These are phyloP conservation scores for Drosophila seguyi DNA, from an alignment of 1,140 invertebrate species.

Conservation along the genomic window DNA sequence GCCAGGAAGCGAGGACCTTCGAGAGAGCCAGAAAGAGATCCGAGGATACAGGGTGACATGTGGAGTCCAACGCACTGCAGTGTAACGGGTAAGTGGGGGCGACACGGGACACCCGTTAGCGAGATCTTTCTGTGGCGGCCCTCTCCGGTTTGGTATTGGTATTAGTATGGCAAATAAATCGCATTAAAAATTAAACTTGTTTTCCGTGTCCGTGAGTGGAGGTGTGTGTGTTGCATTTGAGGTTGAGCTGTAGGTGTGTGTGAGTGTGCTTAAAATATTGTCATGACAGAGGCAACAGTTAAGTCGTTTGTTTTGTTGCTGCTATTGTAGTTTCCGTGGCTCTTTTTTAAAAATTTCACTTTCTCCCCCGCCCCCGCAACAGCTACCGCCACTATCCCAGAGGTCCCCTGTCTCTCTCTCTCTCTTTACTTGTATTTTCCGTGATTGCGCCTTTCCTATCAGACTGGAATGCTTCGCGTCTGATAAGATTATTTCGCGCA, in stretches of 20 bases:
- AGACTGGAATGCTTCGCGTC: conserved; percentile 9
- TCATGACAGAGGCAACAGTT: conserved; percentile 46
- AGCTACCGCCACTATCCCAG: neutral
- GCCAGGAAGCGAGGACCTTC: conserved; percentile 23
- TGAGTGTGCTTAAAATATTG: conserved; percentile 46
- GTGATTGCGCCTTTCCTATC: conserved; percentile 27
- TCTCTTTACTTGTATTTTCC: neutral
- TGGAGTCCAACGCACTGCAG: conserved; percentile 80
- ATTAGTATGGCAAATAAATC: conserved; percentile 53
- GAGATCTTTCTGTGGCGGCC: conserved; percentile 20
- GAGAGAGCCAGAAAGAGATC: neutral
- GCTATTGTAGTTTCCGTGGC: conserved; percentile 34
- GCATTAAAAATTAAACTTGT: conserved; percentile 66
- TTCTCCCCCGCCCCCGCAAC: conserved; percentile 41
- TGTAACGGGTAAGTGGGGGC: conserved; percentile 73
- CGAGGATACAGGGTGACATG: conserved; percentile 56
- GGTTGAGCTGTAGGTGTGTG: conserved; percentile 12
- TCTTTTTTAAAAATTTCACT: conserved; percentile 69
- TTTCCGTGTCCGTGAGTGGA: conserved; percentile 22
- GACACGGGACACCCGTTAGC: conserved; percentile 37
- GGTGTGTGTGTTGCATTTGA: conserved; percentile 22
- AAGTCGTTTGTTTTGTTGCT: conserved; percentile 44
- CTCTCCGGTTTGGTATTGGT: conserved; percentile 1
- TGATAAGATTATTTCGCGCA: conserved; percentile 41
- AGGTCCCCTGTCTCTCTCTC: neutral